phyloP scores from a whole-genome alignment of 2,113 vertebrate genomes.

The Hippopotamus amphibius region DNA sequence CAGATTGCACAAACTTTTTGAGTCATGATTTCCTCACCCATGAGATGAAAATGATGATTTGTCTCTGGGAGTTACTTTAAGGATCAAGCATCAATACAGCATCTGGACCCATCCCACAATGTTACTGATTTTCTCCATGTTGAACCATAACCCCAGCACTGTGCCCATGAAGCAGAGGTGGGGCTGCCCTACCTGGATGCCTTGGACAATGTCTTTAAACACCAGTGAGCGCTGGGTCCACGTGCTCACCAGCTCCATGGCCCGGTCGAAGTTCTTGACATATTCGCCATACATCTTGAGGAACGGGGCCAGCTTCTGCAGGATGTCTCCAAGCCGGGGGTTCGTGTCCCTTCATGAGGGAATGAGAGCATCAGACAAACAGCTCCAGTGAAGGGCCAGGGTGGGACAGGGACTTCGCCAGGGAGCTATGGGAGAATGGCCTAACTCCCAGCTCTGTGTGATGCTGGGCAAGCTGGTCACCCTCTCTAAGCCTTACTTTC shows the following conservation, averaged over 20 bases:
- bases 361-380: background rate
- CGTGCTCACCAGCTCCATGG: constrained; percentile 95
- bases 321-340: constrained; percentile 96
- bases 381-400: background rate
- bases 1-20: accelerated
- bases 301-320: constrained; percentile 98
- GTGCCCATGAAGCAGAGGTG: accelerated
- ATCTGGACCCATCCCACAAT: background rate
- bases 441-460: background rate
- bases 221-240: constrained; percentile 93
- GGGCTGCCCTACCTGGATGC: constrained; percentile 91
- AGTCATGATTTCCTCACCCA: background rate
- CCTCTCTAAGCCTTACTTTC: background rate
- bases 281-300: constrained; percentile 99
- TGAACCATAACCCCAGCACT: background rate
- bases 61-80: background rate
- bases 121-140: background rate
- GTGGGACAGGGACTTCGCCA: background rate
- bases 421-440: accelerated
- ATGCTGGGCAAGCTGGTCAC: background rate
- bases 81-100: background rate
- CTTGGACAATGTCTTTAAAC: constrained; percentile 94
- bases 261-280: constrained; percentile 97
- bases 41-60: background rate
- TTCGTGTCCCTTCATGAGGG: constrained; percentile 89